Conservation (phyloP, 2,888 invertebrate genomes). For the Artemia sinica region DNA sequence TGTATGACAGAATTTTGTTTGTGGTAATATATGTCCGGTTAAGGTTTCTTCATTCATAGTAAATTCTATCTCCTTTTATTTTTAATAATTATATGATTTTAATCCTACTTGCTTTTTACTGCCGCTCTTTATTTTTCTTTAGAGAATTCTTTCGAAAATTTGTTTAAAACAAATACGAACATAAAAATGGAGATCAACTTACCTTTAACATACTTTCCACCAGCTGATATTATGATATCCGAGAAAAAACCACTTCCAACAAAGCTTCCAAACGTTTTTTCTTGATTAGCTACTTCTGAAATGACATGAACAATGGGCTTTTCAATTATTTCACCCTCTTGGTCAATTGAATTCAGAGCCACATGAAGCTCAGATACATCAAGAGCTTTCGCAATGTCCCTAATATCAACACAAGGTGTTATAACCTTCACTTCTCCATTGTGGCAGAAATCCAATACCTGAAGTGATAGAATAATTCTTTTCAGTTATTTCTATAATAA, state of each 20-base stretch:
- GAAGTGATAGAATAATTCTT: neutral
- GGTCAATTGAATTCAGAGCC: conserved; percentile 12
- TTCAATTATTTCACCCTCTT: neutral
- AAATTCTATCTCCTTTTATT: no score
- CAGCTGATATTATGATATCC: conserved; percentile 14
- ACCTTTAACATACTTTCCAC: conserved; percentile 12
- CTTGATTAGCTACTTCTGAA: neutral
- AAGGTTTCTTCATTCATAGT: no score
- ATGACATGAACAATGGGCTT: conserved; percentile 1
- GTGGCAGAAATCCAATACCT: conserved; percentile 10
- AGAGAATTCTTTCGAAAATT: no score
- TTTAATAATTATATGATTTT: no score
- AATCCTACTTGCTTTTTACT: no score
- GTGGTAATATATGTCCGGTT: no score
- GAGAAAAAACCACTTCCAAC: neutral
- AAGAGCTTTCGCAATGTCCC: conserved; percentile 4
- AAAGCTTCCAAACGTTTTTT: conserved; percentile 11
- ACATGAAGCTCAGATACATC: conserved; percentile 10
- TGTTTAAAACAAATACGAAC: no score
- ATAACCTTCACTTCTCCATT: conserved; percentile 1
- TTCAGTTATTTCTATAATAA: no score
- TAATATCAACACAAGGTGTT: neutral
- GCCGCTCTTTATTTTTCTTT: no score
- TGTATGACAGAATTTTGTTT: no score
- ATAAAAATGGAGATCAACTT: neutral